Conservation (phyloP, 2,888 invertebrate species). For the Agrochola lota region DNA sequence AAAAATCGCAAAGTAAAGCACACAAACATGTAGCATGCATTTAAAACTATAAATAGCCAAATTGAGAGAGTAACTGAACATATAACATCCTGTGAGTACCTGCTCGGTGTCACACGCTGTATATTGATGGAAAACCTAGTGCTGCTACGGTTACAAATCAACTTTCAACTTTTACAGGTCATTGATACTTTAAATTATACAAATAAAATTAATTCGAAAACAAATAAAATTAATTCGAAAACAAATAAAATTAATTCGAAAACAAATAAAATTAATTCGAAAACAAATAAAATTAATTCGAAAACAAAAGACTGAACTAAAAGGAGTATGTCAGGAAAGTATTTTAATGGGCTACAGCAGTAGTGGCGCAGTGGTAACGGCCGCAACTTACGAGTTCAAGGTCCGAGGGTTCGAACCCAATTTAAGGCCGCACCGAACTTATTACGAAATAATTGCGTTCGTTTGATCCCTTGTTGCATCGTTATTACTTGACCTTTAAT, state of each 20-base stretch:
- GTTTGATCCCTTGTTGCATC: no score
- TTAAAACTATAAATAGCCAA: slow-evolving; percentile 58
- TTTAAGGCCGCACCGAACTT: no score
- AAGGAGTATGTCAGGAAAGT: no score
- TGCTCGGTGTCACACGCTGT: slow-evolving; percentile 29
- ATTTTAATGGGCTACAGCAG: no score
- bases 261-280: background rate
- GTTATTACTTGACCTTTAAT: no score
- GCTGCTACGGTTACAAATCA: slow-evolving; percentile 13
- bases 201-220: background rate
- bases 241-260: background rate
- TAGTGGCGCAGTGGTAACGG: no score
- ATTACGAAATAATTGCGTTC: no score
- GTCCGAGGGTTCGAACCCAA: no score
- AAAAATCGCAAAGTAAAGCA: background rate
- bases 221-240: background rate
- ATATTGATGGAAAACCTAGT: slow-evolving; percentile 14
- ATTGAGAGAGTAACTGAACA: slow-evolving; percentile 57
- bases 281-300: background rate
- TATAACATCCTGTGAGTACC: slow-evolving; percentile 67
- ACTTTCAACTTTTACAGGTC: slow-evolving; percentile 24
- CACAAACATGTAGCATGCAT: slow-evolving; percentile 4
- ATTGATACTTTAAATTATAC: slow-evolving; percentile 9
- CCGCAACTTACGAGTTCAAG: no score
- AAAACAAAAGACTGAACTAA: slow-evolving; percentile 5